Evolutionary conservation across 2,888 invertebrate species (phyloP).

Genomic region (Cosmorhoe ocellata): DNA sequence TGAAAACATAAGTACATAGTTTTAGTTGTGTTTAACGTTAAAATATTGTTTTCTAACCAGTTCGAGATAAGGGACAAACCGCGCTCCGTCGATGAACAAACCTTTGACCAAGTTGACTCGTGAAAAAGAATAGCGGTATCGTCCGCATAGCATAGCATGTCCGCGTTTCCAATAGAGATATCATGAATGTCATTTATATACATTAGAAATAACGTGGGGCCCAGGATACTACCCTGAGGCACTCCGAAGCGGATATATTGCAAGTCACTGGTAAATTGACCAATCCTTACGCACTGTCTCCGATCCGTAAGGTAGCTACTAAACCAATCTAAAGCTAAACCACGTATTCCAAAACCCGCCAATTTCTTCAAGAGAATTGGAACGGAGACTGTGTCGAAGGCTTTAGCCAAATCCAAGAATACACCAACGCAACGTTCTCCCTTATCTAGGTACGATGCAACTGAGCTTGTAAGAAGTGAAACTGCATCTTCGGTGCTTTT

Average conservation of each 20-base stretch:
- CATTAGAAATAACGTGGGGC: constrained; percentile 2
- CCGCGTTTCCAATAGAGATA: background rate
- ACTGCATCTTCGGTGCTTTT: background rate
- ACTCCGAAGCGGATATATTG: constrained; percentile 1
- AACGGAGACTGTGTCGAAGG: too few relatives aligned
- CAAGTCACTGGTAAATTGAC: background rate
- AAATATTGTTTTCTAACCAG: too few relatives aligned
- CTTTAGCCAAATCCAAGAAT: too few relatives aligned
- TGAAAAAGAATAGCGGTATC: background rate
- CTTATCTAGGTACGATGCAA: background rate
- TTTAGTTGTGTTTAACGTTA: too few relatives aligned
- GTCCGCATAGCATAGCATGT: constrained; percentile 3
- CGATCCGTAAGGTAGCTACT: constrained; percentile 4
- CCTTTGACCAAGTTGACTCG: background rate
- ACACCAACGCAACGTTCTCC: too few relatives aligned
- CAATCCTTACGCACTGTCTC: constrained; percentile 5
- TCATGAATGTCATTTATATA: constrained; percentile 1
- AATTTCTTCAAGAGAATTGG: constrained; percentile 6
- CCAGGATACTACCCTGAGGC: constrained; percentile 3
- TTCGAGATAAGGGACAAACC: background rate
- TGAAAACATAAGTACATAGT: background rate
- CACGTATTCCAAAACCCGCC: background rate
- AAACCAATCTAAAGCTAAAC: constrained; percentile 7
- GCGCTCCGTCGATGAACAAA: background rate
- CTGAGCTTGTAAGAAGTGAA: background rate